Base-by-base conservation (phyloP, 2,888 invertebrate species). In the Deroplatys truncata region DNA sequence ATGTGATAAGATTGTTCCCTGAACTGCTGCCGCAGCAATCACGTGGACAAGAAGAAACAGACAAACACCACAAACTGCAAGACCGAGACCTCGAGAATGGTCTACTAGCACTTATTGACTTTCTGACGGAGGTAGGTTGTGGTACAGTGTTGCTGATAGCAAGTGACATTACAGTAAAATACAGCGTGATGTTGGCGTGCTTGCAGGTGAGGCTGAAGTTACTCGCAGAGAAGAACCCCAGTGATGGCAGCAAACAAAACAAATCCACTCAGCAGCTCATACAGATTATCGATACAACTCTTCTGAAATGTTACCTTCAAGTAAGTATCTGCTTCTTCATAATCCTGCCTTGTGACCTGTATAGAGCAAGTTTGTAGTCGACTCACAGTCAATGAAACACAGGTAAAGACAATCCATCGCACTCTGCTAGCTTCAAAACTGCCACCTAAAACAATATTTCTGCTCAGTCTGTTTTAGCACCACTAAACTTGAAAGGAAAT, bases 221-320 rank as follows among this genome's bases (percentile, higher is more conserved):
- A 56, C 89, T 91, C 85, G 82, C 88, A 13, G 91, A 90, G 85
- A 85, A 85, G 4, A 91, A 90, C 43, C 84, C 83, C 28, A 89
- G 43, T 35, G 49, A 86, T 4, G 43, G 16, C 28, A 35, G 16
- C 9, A 88, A 83, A 29, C 90, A 89, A 28, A 88, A 86, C 25
- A 95, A 94, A 91, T 94, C 96, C 1, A 95, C 95, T 16, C 95
- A 95, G 91, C 95, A 96, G 91, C 94, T 98, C 49, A 93, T 99
- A 90, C 98, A 98, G 93, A 97, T 99, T 89, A 98, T 99, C 90
- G 99, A 99, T 93, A 99, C 99, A 0, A 99, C 99, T 0, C 94
- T 99, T 88, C 94, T 99, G 16, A 99, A 99, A 93, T 99, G 99
- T 93, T 99, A 99, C 94, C 95, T 99, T 90, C 97, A 98, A 96